phyloP scores from a whole-genome alignment of 2,113 vertebrate genomes.

The Chrysemys picta region DNA sequence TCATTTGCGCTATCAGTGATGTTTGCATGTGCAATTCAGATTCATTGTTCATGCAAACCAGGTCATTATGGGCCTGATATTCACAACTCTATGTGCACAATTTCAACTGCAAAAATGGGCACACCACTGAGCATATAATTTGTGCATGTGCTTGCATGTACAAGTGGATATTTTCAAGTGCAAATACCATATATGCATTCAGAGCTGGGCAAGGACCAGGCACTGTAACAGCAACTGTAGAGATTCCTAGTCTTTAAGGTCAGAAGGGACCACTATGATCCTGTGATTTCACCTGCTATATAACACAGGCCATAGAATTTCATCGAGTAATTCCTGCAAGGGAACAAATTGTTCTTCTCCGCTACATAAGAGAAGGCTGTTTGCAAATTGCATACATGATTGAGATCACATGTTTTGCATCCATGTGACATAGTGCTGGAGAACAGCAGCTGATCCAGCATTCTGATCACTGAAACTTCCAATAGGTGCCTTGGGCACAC shows the following conservation, averaged over 20 bases:
- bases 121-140: neutral
- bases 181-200: neutral
- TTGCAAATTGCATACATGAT: neutral
- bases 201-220: neutral
- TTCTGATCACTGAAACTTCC: neutral
- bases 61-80: neutral
- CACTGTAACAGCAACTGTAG: neutral
- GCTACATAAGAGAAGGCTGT: fast-evolving
- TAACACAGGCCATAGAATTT: neutral
- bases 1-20: neutral
- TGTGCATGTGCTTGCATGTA: neutral
- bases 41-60: neutral
- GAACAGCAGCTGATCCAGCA: neutral
- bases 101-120: neutral
- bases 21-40: neutral
- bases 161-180: neutral
- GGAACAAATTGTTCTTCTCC: neutral
- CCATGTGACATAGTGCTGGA: neutral
- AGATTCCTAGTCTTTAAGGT: neutral
- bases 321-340: neutral
- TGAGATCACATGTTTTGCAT: neutral
- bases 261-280: neutral
- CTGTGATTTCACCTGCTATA: fast-evolving
- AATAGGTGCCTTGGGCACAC: neutral
- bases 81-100: neutral